Conservation (phyloP, 2,113 vertebrate genomes). For the Varanus komodoensis region DNA sequence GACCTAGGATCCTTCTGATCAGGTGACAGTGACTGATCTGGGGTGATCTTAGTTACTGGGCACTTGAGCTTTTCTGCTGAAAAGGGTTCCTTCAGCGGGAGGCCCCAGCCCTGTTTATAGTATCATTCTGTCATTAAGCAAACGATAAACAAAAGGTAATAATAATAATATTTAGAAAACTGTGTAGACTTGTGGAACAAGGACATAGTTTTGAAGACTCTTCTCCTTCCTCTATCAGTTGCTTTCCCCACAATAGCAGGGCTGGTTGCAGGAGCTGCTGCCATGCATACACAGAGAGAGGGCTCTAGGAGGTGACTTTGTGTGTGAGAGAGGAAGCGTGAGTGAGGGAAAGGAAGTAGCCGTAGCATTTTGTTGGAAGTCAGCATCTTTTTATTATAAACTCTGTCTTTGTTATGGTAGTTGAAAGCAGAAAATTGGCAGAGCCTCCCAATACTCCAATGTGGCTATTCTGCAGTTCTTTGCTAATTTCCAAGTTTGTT, state of each 20-base stretch:
- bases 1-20: too few species aligned
- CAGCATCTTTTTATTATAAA: neutral
- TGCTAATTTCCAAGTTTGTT: neutral
- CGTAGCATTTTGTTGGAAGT: neutral
- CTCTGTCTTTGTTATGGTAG: neutral
- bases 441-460: too few species aligned
- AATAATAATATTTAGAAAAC: constrained; percentile 42
- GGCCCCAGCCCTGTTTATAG: constrained; percentile 9
- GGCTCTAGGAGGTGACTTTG: neutral
- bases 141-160: neutral
- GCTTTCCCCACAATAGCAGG: neutral
- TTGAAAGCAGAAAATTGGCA: neutral
- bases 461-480: neutral
- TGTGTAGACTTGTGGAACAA: constrained; percentile 24
- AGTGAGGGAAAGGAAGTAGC: neutral
- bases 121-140: constrained; percentile 13
- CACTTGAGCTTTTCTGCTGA: too few species aligned
- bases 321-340: too few species aligned
- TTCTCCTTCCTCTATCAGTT: neutral
- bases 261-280: neutral
- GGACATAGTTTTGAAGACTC: neutral
- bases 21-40: too few species aligned
- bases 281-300: neutral
- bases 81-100: too few species aligned
- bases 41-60: too few species aligned